A percentile compares a stretch with the other conserved stretches of the same genome.
phyloP scores from a whole-genome alignment of 2,888 invertebrate genomes.

The Hipparchia sbordonii region DNA sequence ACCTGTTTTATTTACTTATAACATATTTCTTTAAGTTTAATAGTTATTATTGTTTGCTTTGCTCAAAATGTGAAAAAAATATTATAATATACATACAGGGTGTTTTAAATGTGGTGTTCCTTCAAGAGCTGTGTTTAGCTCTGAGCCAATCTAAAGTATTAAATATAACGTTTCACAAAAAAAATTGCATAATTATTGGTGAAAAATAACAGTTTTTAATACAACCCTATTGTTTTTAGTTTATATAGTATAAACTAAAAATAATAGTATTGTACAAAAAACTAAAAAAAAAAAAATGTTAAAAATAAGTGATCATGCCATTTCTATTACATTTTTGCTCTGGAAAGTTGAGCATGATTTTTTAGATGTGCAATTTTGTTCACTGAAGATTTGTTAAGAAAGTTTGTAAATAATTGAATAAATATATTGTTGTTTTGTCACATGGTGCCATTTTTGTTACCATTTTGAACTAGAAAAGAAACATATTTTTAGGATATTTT shows the following conservation, averaged over 20 bases:
- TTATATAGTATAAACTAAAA: neutral
- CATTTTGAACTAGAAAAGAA: conserved; percentile 54
- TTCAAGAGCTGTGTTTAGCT: conserved; percentile 40
- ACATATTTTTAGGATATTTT: conserved; percentile 54
- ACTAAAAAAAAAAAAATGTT: neutral
- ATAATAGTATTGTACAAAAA: neutral
- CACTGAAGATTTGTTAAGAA: neutral
- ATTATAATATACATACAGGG: conserved; percentile 58
- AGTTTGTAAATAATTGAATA: conserved; percentile 4
- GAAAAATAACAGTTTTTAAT: neutral
- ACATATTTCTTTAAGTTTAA: conserved; percentile 7
- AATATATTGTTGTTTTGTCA: conserved; percentile 34
- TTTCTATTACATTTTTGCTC: neutral
- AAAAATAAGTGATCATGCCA: neutral
- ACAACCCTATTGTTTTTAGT: neutral
- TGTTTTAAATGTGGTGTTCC: conserved; percentile 47
- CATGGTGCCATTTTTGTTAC: conserved; percentile 78
- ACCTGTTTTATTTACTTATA: conserved; percentile 25
- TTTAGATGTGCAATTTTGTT: neutral
- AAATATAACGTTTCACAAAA: conserved; percentile 11
- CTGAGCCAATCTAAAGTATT: conserved; percentile 42
- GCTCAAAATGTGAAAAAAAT: conserved; percentile 53
- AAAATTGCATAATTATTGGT: neutral
- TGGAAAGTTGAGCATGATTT: neutral
- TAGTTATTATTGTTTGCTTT: conserved; percentile 41